Base-by-base conservation (phyloP, 2,113 vertebrate genomes). In the Halcyon malimbica region DNA sequence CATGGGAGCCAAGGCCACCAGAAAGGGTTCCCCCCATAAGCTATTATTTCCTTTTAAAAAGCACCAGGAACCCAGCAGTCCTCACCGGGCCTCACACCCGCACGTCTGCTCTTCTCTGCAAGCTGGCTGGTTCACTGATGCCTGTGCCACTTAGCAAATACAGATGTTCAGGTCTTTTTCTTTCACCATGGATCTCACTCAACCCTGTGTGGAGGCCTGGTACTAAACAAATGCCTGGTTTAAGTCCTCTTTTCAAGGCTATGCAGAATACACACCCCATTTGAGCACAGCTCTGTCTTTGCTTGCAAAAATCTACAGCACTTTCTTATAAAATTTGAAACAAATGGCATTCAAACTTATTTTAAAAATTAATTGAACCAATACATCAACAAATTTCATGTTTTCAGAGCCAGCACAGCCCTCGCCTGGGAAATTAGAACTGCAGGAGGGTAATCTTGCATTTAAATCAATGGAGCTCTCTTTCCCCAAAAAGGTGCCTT, bases 31-130 rank as follows among this genome's bases (percentile, higher is more conserved):
- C 77, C 92, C 92, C 96, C 95, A 93, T 44, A 69, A 96, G 95
- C 95, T 96, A 96, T 96, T 94, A 96, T 92, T 96, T 96, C 86
- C 83, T 96, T 96, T 93, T 87, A 89, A 94, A 94, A 96, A 96
- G 94, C 96, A 92, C 83, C 57, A 76, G 89, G 83, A 93, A 96
- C 75, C 20, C 71, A 53, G 83, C 46, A 83, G 81, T 51, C 87
- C 88, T 85, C 1, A 3, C 71, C 53, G 85, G 74, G 95, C 86
- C 90, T 94, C 89, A 79, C 86, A 91, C 80, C 57, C 73, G 0
- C 63, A 76, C 4, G 74, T 91, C 92, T 91, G 74, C 94, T 87
- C 90, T 90, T 73, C 95, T 73, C 48, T 41, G 57, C 3, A 11
- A 93, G 94, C 78, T 80, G 67, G 46, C 67, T 91, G 80, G 42